Percentiles rank a stretch among this genome's conserved stretches.
Conservation (phyloP, 2,113 vertebrate species). For the Otocyon megalotis region DNA sequence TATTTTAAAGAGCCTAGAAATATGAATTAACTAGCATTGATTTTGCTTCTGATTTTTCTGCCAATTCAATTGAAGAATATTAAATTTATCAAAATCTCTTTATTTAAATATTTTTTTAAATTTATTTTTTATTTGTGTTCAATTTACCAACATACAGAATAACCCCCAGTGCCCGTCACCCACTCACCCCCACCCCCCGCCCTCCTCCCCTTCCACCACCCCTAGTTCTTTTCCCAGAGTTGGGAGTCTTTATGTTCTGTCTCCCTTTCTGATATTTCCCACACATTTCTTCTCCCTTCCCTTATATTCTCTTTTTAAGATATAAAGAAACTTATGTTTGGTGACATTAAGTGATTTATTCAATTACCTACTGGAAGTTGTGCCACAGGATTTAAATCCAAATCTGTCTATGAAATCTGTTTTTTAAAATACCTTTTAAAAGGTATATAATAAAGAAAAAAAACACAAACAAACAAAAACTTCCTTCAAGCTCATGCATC, state of each 20-base stretch:
- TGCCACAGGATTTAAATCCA: background rate
- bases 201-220: too few species aligned
- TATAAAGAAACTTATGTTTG: background rate
- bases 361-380: background rate
- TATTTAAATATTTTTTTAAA: too few species aligned
- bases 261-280: too few species aligned
- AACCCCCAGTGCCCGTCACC: too few species aligned
- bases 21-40: background rate
- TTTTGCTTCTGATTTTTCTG: background rate
- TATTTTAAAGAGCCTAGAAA: background rate
- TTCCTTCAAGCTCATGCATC: background rate
- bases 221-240: too few species aligned
- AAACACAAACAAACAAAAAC: background rate
- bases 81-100: conserved; percentile 6
- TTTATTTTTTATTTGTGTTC: too few species aligned
- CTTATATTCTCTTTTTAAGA: background rate
- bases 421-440: background rate
- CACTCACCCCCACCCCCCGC: too few species aligned
- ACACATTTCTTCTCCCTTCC: too few species aligned
- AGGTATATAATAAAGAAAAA: background rate
- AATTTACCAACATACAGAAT: too few species aligned
- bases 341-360: background rate
- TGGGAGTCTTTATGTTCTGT: too few species aligned
- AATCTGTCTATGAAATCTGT: background rate
- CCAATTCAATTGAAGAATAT: background rate